Conservation (phyloP, 2,113 vertebrate species). For the Coregonus clupeaformis region DNA sequence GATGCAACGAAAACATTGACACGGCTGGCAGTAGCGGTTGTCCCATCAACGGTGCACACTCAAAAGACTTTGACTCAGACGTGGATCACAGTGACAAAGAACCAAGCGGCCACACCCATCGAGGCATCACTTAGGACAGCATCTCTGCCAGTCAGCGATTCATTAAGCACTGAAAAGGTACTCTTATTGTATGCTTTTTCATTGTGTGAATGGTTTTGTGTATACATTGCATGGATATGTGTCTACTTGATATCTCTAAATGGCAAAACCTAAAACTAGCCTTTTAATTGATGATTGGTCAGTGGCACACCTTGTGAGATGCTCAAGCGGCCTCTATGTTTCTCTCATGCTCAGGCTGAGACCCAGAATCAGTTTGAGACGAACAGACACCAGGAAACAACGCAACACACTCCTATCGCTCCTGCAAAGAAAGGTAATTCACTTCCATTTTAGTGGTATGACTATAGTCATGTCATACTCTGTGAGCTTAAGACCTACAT, state of each 20-base stretch:
- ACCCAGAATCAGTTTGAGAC: not conserved
- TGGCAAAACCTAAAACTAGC: no score
- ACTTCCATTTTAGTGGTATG: no score
- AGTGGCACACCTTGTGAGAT: not conserved
- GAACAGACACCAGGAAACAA: not conserved
- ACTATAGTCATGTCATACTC: no score
- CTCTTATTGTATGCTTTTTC: not conserved
- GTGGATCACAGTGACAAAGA: no score
- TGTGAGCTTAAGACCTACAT: no score
- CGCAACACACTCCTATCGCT: not conserved
- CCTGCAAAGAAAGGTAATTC: not conserved
- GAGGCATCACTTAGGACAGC: no score
- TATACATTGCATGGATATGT: not conserved
- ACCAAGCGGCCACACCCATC: no score
- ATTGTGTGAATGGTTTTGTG: not conserved
- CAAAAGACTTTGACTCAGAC: not conserved
- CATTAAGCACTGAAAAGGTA: not conserved
- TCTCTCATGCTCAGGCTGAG: not conserved
- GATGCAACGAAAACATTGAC: no score
- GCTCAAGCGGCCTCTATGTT: not conserved
- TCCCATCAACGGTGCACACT: not conserved
- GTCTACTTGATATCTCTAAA: not conserved
- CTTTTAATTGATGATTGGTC: no score
- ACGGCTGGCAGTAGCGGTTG: not conserved
- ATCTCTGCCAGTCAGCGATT: no score